A percentile compares a stretch with the other conserved stretches of the same genome.
Conservation (phyloP, 2,797 vertebrate species). For the Orestias chungarensis region DNA sequence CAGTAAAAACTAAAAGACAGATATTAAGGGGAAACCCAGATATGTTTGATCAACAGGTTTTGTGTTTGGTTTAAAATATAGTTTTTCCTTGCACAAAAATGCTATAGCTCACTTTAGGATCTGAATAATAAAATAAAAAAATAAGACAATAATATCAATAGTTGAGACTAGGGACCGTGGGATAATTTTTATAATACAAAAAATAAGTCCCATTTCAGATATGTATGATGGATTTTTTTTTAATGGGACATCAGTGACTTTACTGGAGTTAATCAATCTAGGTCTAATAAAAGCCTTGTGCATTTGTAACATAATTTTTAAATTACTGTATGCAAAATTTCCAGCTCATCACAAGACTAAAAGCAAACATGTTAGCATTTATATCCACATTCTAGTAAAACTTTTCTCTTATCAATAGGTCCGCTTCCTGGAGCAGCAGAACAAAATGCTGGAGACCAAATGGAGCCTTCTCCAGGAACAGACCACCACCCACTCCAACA, state of each 20-base stretch:
- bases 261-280: background rate
- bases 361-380: background rate
- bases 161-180: no score
- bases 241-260: no score
- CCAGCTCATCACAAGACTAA: background rate
- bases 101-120: no score
- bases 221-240: no score
- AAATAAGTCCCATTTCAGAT: no score
- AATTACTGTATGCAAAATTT: background rate
- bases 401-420: constrained; percentile 77
- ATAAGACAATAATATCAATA: no score
- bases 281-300: background rate
- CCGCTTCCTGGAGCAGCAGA: constrained; percentile 94
- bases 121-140: no score
- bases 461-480: constrained; percentile 90
- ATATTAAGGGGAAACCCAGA: no score
- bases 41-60: no score
- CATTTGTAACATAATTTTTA: background rate
- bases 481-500: constrained; percentile 84
- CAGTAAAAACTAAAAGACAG: background rate
- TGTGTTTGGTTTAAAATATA: no score
- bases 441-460: constrained; percentile 96
- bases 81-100: no score
- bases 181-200: no score
- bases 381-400: background rate